Evolutionary conservation across 2,113 vertebrate genomes (phyloP).

Genomic region (Cheilinus undulatus): DNA sequence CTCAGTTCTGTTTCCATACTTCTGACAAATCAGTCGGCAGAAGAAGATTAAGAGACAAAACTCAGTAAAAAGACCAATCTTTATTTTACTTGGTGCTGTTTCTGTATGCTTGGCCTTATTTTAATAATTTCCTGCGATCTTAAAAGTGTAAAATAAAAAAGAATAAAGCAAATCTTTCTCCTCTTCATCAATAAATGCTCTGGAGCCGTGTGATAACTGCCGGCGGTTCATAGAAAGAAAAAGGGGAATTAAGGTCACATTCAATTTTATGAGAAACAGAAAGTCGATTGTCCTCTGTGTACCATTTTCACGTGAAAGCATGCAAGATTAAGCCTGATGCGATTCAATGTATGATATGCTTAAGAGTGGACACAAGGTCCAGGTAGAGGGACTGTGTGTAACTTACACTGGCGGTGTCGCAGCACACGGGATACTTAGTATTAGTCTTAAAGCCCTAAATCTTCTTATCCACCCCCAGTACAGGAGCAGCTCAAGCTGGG

Average conservation of each 20-base stretch:
- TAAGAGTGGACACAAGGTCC: constrained; percentile 51
- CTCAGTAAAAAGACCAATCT: too few species aligned
- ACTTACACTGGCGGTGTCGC: constrained; percentile 61
- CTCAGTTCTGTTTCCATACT: too few species aligned
- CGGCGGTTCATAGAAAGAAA: neutral
- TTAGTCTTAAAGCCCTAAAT: constrained; percentile 82
- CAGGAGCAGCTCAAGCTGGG: constrained; percentile 63
- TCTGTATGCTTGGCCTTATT: too few species aligned
- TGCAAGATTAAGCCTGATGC: constrained; percentile 27
- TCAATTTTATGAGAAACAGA: constrained; percentile 2
- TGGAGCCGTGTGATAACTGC: neutral
- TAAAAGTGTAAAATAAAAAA: too few species aligned
- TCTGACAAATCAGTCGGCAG: too few species aligned
- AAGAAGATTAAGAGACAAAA: too few species aligned
- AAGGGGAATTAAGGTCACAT: constrained; percentile 1
- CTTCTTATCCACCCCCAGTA: constrained; percentile 78
- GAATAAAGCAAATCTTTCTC: neutral
- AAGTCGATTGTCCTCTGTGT: constrained; percentile 2
- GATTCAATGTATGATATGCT: constrained; percentile 38
- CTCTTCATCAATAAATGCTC: neutral
- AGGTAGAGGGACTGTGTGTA: constrained; percentile 58
- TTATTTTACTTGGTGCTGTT: too few species aligned
- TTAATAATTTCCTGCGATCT: too few species aligned
- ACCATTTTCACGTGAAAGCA: constrained; percentile 33
- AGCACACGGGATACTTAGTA: constrained; percentile 69